phyloP scores from a whole-genome alignment of 2,797 vertebrate genomes.

The Crypturellus tataupa region DNA sequence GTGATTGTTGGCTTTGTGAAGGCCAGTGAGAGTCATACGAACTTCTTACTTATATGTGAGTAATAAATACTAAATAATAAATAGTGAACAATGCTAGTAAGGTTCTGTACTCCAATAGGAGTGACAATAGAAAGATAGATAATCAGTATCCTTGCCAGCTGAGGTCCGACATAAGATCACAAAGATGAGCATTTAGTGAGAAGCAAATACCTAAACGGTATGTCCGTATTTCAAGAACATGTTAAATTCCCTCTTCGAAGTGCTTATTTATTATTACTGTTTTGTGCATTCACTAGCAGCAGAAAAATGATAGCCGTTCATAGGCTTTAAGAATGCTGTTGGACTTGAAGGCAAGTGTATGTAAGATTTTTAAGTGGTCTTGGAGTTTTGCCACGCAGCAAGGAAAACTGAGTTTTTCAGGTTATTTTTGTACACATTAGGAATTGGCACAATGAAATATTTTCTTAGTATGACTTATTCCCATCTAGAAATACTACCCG shows the following conservation, averaged over 20 bases:
- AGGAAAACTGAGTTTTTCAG: not conserved
- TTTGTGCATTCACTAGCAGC: not conserved
- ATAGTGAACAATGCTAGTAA: not conserved
- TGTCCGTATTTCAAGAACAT: not conserved
- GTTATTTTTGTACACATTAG: not conserved
- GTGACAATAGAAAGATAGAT: not conserved
- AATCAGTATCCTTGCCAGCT: not conserved
- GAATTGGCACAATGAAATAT: not conserved
- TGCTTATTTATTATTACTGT: not conserved
- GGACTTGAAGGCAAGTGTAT: constrained; percentile 6
- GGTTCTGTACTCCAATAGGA: not conserved
- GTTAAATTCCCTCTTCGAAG: not conserved
- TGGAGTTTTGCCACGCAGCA: not conserved
- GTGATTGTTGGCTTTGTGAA: not conserved
- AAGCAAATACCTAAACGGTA: not conserved
- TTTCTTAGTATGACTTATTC: not conserved
- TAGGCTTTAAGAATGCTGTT: not conserved
- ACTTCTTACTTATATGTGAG: not conserved
- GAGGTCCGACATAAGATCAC: not conserved
- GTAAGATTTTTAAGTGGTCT: not conserved
- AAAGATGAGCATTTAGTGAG: not conserved
- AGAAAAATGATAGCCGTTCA: not conserved
- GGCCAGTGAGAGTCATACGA: not conserved
- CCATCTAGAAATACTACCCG: not conserved
- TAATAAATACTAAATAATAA: constrained; percentile 2